These are phyloP conservation scores for Psettodes erumei DNA, from an alignment of 2,113 vertebrate genomes.

Conservation along the genomic window DNA sequence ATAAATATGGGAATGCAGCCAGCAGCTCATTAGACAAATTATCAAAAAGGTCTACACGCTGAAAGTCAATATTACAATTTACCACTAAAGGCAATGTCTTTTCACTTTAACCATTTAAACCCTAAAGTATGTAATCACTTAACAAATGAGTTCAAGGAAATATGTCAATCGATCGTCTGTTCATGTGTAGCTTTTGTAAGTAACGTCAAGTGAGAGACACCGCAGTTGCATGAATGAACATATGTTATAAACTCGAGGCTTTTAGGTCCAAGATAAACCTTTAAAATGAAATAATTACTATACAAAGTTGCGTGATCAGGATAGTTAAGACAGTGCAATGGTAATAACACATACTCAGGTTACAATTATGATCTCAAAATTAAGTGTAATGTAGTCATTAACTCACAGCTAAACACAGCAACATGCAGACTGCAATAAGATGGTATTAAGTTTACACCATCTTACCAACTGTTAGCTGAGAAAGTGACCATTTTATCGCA, in stretches of 20 bases:
- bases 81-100: not conserved
- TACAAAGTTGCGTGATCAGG: not conserved
- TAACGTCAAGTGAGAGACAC: not conserved
- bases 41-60: slow-evolving; percentile 28
- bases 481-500: not conserved
- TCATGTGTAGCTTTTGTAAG: too few relatives aligned
- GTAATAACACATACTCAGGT: not conserved
- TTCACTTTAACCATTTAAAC: slow-evolving; percentile 4
- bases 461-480: not conserved
- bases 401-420: not conserved
- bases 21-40: slow-evolving; percentile 67
- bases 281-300: not conserved
- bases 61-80: slow-evolving; percentile 27
- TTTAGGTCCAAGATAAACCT: not conserved
- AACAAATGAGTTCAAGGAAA: not conserved
- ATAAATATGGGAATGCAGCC: slow-evolving; percentile 55
- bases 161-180: not conserved
- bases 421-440: not conserved
- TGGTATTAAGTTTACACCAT: too few relatives aligned
- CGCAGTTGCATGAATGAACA: not conserved
- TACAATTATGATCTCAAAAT: not conserved
- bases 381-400: not conserved
- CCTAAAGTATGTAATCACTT: not conserved
- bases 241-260: not conserved
- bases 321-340: not conserved